These are phyloP conservation scores for Heliocidaris erythrogramma DNA, from an alignment of 35 echinoderm and acorn worm species.

Conservation along the genomic window DNA sequence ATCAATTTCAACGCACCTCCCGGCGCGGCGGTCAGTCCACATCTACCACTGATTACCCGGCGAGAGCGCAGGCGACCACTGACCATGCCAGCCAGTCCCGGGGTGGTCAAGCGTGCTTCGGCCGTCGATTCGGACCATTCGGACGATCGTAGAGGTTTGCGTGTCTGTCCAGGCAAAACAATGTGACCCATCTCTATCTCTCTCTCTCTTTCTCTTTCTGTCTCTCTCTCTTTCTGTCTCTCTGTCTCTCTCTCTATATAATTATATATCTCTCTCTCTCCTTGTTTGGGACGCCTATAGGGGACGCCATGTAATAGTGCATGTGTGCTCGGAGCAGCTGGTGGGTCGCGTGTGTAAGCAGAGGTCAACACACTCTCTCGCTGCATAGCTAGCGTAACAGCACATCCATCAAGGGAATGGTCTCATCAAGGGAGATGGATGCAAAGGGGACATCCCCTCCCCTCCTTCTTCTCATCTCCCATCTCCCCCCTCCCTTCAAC, in stretches of 20 bases:
- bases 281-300: not conserved
- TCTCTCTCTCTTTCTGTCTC: no score
- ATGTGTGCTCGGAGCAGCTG: not conserved
- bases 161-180: not conserved
- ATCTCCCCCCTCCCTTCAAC: no score
- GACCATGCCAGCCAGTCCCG: not conserved
- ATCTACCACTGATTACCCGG: not conserved
- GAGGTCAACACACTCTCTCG: not conserved
- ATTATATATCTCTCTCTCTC: not conserved
- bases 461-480: not conserved
- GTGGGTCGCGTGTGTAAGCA: not conserved
- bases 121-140: not conserved
- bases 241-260: no score
- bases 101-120: not conserved
- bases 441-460: not conserved
- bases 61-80: not conserved
- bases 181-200: not conserved
- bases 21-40: not conserved
- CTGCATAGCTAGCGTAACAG: conserved; percentile 1
- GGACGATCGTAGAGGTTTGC: not conserved
- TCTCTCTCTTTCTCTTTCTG: no score
- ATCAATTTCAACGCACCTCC: no score
- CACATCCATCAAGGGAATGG: not conserved
- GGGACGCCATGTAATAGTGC: not conserved
- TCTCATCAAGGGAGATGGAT: not conserved